Base-by-base conservation (phyloP, 2,888 invertebrate species). In the Dyspetes luteomarginatus region DNA sequence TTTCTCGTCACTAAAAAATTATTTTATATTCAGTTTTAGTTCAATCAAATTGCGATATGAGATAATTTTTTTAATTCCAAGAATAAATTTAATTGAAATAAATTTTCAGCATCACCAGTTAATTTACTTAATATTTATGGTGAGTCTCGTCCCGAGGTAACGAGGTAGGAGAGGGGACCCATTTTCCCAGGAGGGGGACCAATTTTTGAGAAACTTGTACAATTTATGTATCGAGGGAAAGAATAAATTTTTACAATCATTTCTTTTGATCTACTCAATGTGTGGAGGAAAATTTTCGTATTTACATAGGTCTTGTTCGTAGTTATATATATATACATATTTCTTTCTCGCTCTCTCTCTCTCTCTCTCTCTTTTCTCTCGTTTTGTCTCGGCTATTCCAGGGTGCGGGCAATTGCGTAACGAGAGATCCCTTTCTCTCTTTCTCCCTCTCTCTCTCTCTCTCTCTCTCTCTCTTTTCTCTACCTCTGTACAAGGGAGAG, bases 171-270 rank as follows among this genome's bases (percentile, higher is more conserved):
- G 24, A 26, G 52, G 58, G 26, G n/a, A 26, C 15, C 43, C 24
- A 45, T 60, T 9, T 26, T 41, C n/a, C n/a, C n/a, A n/a, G n/a
- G n/a, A n/a, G n/a, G n/a, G 58, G 26, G n/a, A 26, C 15, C 43
- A 36, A 45, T 60, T 9, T 26, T 41, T 30, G 15, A 78, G 75
- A 68, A 79, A 78, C 82, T 24, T 69, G 73, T 75, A 67, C 64
- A 55, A 67, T 76, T 78, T 78, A 78, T 67, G 26, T 71, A 43
- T 67, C 65, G 12, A 48, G 50, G 48, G 30, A 12, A 22, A 50
- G 86, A 83, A 86, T 86, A 86, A 45, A 85, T 85, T 85, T 86
- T 86, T 83, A 81, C 84, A 84, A 85, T 79, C 81, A 81, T 56
- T 60, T 58, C 58, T 72, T 30, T 45, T 58, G 76, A 45, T 52